These are phyloP conservation scores for Bambusicola thoracicus DNA, from an alignment of 2,113 vertebrate species.

Conservation along the genomic window DNA sequence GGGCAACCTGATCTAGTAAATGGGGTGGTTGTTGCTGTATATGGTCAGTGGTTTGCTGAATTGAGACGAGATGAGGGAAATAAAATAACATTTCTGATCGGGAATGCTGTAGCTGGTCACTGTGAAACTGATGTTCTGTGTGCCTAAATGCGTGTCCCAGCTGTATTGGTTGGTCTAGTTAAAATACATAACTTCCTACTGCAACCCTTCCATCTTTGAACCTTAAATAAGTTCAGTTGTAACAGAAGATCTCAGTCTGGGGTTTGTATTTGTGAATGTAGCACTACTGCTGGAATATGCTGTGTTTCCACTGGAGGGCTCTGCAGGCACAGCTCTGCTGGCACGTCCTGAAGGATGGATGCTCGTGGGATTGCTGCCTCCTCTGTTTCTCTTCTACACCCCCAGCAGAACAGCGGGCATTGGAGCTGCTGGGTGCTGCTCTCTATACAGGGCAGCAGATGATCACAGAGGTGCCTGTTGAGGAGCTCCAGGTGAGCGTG, in stretches of 20 bases:
- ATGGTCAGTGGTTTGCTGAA: background rate
- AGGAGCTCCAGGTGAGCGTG: background rate
- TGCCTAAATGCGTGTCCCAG: background rate
- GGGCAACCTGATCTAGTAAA: too few relatives aligned
- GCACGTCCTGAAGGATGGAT: background rate
- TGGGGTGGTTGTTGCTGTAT: background rate
- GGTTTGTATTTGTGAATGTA: background rate
- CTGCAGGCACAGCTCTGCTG: constrained; percentile 22
- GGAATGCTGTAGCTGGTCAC: background rate
- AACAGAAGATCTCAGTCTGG: background rate
- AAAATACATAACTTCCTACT: background rate
- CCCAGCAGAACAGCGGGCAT: background rate
- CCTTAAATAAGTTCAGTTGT: background rate
- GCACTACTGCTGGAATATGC: background rate
- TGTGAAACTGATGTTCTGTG: background rate
- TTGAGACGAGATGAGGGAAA: background rate
- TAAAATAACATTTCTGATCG: background rate
- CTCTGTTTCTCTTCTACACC: background rate
- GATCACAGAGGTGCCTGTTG: background rate
- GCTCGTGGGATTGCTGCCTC: background rate
- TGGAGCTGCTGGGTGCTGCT: background rate
- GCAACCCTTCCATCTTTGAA: background rate
- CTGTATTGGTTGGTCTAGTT: fast-evolving
- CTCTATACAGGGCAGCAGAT: background rate
- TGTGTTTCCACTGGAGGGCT: constrained; percentile 59